Evolutionary conservation across 2,113 vertebrate species (phyloP), one percentile per base, ranked within the genome.

Genomic region (Stigmatopora nigra): DNA sequence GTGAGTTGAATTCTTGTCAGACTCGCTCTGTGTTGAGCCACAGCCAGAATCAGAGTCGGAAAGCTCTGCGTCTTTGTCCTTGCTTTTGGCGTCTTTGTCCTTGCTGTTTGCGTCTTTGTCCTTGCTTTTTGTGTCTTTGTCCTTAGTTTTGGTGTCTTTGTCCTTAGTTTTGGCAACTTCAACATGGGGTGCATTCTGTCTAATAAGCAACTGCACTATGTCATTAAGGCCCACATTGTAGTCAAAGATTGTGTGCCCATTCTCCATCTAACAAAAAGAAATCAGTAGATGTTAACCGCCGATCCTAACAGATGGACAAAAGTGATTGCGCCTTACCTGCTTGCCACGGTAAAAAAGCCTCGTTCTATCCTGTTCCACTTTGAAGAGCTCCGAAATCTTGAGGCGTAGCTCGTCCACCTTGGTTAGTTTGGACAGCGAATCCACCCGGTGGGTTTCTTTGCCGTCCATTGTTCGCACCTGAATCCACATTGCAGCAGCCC

Each of bases 401-500:
- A 89, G 68, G 3, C 96, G 90, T 38, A 99, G 83, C 59, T 92
- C 93, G 0, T 97, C 93, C 84, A 98, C 95, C 65, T 95, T 98
- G 31, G 96, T 99, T 45, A 99, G 90, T 77, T 97, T 95, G 67
- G 96, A 99, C 57, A 98, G 84, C 7, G 92, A 93, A 84, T 97
- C 92, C 69, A 99, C 91, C 19, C 91, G 90, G 73, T 92, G 94
- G 46, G 95, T 93, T 78, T 93, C 90, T 82, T 89, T 93, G 71
- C 95, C 96, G 65, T 99, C 96, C 95, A 98, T 99, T 72, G 95
- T 99, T 35, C 96, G 94, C 66, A 99, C 95, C 83, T 97, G 95
- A 88, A 99, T 95, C 96, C 96, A 99, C 96, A 99, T 99, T 84
- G 84, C 88, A 89, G 88, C 86, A 86, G 81, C 78, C 69, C 85